Base-by-base conservation (phyloP, 2,113 vertebrate species). In the Oncorhynchus clarkii region DNA sequence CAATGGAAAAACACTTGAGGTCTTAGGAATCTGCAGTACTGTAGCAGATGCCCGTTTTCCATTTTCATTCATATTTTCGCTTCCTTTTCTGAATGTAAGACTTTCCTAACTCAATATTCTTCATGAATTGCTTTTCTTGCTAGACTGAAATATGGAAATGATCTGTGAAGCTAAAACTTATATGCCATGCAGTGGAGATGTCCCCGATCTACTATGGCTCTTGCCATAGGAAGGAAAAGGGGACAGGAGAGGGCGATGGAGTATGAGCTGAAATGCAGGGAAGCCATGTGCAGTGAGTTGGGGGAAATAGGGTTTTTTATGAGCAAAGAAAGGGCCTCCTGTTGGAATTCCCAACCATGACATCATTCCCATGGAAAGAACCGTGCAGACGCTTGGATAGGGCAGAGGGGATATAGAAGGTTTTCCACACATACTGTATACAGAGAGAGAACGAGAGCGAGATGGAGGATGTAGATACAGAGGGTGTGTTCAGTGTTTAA, bases 321-420 rank as follows among this genome's bases (percentile, higher is more conserved):
- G 89, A 90, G 88, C 78, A 14, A 67, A 84, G 84, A 90, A 85
- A 82, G 91, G 90, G 89, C 90, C 89, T 90, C 90, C 49, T 78
- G 90, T 86, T 88, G 90, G 89, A 92, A 92, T 91, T 91, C 90
- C 86, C 87, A 81, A 34, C 67, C 49, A 87, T 91, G 91, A 93
- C 91, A 90, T 93, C 88, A 92, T 91, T 74, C 76, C 82, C 62
- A 78, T 86, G 83, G 66, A 20, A 67, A 76, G 74, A 27, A 29
- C 67, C 13, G 49, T 45, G 59, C 69, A 84, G 78, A 73, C 79
- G 70, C 57, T 64, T 27, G 3, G 26, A 81, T 72, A 77, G 74
- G 3, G 20, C 26, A 71, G 31, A 0, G 64, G 76, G 85, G 86
- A 80, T 79, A 81, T 78, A 80, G 80, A 87, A 73, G 66, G 66